These are phyloP conservation scores for Chionoecetes opilio DNA, from an alignment of 1,140 invertebrate genomes.

Conservation along the genomic window DNA sequence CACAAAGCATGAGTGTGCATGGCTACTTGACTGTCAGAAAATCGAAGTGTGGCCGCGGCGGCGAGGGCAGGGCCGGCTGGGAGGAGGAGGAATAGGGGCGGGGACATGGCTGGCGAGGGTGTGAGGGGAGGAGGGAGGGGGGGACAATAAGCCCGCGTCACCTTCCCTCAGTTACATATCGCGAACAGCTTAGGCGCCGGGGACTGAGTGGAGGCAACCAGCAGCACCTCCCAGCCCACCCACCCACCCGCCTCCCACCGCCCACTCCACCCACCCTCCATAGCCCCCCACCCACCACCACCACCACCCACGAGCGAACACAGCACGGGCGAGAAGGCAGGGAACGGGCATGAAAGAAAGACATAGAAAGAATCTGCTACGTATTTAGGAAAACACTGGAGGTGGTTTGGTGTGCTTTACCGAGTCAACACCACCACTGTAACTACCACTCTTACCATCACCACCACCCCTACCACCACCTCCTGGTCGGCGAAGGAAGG, in stretches of 20 bases:
- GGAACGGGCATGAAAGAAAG: not conserved
- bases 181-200: constrained; percentile 25
- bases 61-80: not conserved
- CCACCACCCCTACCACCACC: not conserved
- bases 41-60: constrained; percentile 51
- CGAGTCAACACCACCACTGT: not conserved
- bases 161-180: constrained; percentile 27
- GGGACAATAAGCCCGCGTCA: constrained; percentile 4
- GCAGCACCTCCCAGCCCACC: not conserved
- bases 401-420: not conserved
- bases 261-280: not conserved
- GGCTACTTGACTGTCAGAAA: constrained; percentile 68
- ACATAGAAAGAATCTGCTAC: not conserved
- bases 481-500: not conserved
- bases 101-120: not conserved
- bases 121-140: not conserved
- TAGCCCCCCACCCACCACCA: not conserved
- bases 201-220: not conserved
- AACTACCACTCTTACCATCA: too few species aligned
- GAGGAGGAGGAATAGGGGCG: not conserved
- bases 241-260: not conserved
- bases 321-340: not conserved
- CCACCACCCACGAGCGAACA: too few species aligned
- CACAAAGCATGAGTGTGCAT: constrained; percentile 62
- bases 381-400: not conserved